Conservation (phyloP, 2,113 vertebrate genomes). For the Harpagus bidentatus region DNA sequence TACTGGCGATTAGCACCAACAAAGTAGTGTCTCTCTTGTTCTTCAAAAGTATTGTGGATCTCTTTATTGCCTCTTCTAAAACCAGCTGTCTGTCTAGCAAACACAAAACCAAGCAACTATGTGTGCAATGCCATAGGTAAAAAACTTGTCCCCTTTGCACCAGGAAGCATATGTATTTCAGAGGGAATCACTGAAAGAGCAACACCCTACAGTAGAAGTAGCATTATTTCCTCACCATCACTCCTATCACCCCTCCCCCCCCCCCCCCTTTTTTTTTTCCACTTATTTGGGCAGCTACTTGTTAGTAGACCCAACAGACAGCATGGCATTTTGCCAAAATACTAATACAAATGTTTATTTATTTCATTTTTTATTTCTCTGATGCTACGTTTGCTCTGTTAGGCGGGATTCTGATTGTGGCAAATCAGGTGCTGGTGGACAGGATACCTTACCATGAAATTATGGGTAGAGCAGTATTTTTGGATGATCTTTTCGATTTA, state of each 20-base stretch:
- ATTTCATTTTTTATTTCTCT: neutral
- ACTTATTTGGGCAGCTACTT: neutral
- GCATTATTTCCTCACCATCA: neutral
- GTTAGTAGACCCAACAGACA: neutral
- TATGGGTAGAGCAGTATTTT: neutral
- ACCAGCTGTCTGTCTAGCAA: neutral
- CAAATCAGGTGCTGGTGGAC: neutral
- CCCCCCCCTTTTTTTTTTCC: neutral
- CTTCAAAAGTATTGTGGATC: neutral
- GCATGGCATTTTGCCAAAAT: neutral
- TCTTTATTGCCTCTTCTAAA: neutral
- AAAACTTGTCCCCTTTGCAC: neutral
- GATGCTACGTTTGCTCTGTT: neutral
- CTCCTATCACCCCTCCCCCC: fast-evolving
- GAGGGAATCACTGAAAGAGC: neutral
- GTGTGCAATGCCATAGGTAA: neutral
- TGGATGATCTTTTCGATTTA: neutral
- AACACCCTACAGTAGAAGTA: neutral
- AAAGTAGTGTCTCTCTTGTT: neutral
- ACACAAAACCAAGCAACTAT: neutral
- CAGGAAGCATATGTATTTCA: neutral
- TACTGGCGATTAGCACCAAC: neutral
- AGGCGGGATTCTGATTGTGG: neutral
- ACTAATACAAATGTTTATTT: neutral
- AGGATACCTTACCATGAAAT: neutral